A percentile compares a stretch with the other conserved stretches of the same genome.
phyloP scores from a whole-genome alignment of 2,113 vertebrate genomes.

The Varanus salvator region DNA sequence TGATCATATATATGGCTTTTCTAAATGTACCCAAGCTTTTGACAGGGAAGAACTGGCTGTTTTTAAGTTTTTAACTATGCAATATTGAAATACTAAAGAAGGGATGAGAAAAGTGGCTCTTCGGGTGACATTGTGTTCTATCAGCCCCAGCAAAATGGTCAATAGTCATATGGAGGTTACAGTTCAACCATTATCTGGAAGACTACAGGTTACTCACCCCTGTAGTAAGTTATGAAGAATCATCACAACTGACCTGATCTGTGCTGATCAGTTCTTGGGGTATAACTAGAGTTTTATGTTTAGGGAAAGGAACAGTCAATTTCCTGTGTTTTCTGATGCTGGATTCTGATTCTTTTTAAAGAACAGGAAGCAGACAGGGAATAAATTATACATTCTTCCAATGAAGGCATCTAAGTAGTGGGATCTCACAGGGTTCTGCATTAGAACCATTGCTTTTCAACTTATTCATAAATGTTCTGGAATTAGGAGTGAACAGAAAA shows the following conservation, averaged over 20 bases:
- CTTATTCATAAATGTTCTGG: too few species aligned
- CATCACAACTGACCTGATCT: not conserved
- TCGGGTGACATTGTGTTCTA: not conserved
- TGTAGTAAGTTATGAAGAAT: not conserved
- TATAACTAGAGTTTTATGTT: not conserved
- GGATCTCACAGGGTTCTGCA: too few species aligned
- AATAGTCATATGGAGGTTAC: not conserved
- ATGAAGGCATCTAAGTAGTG: too few species aligned
- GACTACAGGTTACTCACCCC: not conserved
- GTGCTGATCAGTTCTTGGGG: not conserved
- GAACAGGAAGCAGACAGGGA: too few species aligned
- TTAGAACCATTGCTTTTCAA: too few species aligned
- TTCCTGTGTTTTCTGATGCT: not conserved
- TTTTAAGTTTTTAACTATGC: not conserved
- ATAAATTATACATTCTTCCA: too few species aligned
- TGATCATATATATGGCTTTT: not conserved
- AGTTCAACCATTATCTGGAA: not conserved
- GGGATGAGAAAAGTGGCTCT: not conserved
- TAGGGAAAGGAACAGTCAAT: not conserved
- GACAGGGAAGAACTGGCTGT: conserved; percentile 4
- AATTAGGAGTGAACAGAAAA: too few species aligned
- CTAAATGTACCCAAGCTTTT: not conserved
- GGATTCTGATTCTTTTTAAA: not conserved
- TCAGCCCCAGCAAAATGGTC: not conserved
- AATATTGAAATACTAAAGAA: not conserved